phyloP scores from a whole-genome alignment of 2,797 vertebrate species.

The Aplochiton taeniatus region DNA sequence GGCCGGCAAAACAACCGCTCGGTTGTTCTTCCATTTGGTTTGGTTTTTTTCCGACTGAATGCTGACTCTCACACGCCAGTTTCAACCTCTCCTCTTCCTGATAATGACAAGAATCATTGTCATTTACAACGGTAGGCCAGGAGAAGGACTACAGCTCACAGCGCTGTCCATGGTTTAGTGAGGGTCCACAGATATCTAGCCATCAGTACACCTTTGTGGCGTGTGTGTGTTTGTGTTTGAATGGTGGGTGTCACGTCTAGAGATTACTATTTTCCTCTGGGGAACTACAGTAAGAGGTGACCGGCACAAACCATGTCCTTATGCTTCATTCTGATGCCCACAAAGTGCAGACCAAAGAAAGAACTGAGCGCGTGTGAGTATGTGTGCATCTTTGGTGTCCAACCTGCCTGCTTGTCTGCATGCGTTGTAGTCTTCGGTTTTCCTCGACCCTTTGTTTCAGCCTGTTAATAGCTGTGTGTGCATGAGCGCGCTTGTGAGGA shows the following conservation, averaged over 20 bases:
- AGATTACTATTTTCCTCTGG: conserved; percentile 16
- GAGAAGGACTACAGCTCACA: conserved; percentile 63
- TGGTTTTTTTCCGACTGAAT: conserved; percentile 60
- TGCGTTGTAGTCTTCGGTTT: not conserved
- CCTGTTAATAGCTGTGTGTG: conserved; percentile 21
- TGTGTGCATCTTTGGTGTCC: conserved; percentile 25
- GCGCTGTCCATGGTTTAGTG: conserved; percentile 59
- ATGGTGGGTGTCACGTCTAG: not conserved
- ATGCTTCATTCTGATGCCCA: conserved; percentile 29
- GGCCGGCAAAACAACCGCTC: conserved; percentile 35
- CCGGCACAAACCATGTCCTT: conserved; percentile 32
- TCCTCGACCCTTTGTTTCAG: conserved; percentile 10
- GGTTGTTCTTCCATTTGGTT: conserved; percentile 70
- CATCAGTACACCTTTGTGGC: conserved; percentile 56
- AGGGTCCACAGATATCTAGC: conserved; percentile 59
- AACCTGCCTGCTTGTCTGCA: conserved; percentile 29
- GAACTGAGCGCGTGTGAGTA: conserved; percentile 17
- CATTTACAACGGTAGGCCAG: conserved; percentile 73
- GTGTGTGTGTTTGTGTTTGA: conserved; percentile 24
- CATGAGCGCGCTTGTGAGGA: conserved; percentile 14
- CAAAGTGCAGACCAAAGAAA: not conserved
- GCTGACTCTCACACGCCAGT: conserved; percentile 78
- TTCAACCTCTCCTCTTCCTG: conserved; percentile 85
- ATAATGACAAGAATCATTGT: conserved; percentile 85
- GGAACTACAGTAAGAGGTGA: conserved; percentile 32